Conservation (phyloP, 2,797 vertebrate genomes). For the Phyllotis vaccarum region DNA sequence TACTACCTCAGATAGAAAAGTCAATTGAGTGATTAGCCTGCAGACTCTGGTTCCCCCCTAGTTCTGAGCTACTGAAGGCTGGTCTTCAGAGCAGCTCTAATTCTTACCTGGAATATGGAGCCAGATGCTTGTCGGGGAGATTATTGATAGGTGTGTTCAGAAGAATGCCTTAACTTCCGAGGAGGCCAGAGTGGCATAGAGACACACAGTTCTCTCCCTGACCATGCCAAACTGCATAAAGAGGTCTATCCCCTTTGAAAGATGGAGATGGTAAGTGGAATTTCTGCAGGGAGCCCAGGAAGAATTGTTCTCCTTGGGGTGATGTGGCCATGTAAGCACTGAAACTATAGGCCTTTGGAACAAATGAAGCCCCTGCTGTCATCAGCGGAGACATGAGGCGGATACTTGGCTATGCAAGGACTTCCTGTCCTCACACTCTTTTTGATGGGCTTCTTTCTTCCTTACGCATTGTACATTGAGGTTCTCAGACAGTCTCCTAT, state of each 20-base stretch:
- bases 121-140: background rate
- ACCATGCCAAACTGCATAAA: fast-evolving
- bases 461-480: fast-evolving
- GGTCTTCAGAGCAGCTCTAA: background rate
- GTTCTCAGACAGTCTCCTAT: background rate
- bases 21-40: background rate
- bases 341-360: background rate
- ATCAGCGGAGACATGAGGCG: background rate
- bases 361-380: background rate
- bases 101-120: conserved; percentile 10
- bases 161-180: conserved; percentile 3
- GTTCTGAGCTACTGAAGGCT: background rate
- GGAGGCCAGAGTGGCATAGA: background rate
- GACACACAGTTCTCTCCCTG: background rate
- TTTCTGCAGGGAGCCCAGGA: conserved; percentile 10
- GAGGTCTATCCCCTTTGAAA: background rate
- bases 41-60: background rate
- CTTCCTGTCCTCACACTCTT: background rate
- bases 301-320: conserved; percentile 26
- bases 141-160: conserved; percentile 38
- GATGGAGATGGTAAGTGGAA: background rate
- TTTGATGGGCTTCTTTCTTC: background rate
- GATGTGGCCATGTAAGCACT: background rate
- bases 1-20: background rate
- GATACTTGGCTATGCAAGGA: background rate